Conservation (phyloP, 2,888 invertebrate genomes). For the Epinotia bilunana region DNA sequence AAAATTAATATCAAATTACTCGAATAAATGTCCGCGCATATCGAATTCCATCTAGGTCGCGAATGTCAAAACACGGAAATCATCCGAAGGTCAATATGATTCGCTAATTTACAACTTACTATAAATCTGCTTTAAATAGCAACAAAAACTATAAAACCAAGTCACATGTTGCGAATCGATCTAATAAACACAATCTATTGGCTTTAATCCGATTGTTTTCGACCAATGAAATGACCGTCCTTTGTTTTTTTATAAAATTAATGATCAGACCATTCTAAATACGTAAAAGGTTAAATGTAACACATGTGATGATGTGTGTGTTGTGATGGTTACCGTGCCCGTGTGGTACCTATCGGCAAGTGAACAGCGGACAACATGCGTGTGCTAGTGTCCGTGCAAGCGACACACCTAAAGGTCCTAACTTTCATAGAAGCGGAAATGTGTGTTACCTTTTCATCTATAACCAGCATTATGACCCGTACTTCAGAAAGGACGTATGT, state of each 20-base stretch:
- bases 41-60: conserved; percentile 22
- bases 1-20: conserved; percentile 3
- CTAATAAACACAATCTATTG: conserved; percentile 17
- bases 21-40: conserved; percentile 1
- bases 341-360: conserved; percentile 26
- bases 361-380: not conserved
- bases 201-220: conserved; percentile 22
- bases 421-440: not conserved
- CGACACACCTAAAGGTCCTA: not conserved
- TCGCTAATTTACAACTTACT: conserved; percentile 34
- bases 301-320: too few species aligned
- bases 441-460: conserved; percentile 4
- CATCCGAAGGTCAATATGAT: conserved; percentile 37
- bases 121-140: conserved; percentile 41
- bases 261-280: conserved; percentile 18
- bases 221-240: not conserved
- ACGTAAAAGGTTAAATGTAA: conserved; percentile 24
- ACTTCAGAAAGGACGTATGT: not conserved
- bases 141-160: conserved; percentile 37
- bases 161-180: conserved; percentile 22
- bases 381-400: not conserved
- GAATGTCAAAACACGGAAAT: conserved; percentile 42
- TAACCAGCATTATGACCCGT: not conserved
- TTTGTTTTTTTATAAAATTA: conserved; percentile 7
- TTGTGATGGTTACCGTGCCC: conserved; percentile 40